Conservation (phyloP, 1,140 invertebrate species). For the Phocides pigmalion region DNA sequence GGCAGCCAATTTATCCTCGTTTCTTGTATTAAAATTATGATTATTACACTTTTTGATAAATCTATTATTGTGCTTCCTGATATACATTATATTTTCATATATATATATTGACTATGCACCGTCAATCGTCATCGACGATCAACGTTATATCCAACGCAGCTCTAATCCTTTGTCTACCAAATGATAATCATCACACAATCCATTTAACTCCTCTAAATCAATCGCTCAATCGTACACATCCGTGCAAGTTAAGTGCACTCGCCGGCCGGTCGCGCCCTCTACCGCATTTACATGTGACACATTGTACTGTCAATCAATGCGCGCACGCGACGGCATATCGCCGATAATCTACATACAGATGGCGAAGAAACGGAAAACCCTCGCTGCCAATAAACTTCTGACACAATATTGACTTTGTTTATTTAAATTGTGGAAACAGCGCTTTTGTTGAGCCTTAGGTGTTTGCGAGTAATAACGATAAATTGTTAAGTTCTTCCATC, state of each 20-base stretch:
- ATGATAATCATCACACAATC: constrained; percentile 11
- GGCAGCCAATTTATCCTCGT: too few relatives aligned
- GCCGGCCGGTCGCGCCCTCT: constrained; percentile 39
- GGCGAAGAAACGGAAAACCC: constrained; percentile 55
- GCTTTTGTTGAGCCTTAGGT: constrained; percentile 11
- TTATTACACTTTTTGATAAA: too few relatives aligned
- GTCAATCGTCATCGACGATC: too few relatives aligned
- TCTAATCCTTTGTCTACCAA: background rate
- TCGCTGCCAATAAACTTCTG: constrained; percentile 42
- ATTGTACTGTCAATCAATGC: constrained; percentile 65
- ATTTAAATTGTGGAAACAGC: constrained; percentile 42
- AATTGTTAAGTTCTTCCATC: background rate
- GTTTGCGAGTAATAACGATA: constrained; percentile 14
- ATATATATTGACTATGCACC: too few relatives aligned
- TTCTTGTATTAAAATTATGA: too few relatives aligned
- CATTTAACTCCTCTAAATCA: constrained; percentile 28
- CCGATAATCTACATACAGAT: constrained; percentile 63
- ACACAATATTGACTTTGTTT: constrained; percentile 47
- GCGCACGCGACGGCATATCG: constrained; percentile 55
- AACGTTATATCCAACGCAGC: background rate
- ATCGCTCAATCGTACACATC: constrained; percentile 31
- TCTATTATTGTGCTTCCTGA: too few relatives aligned
- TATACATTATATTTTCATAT: too few relatives aligned
- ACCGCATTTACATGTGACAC: constrained; percentile 59
- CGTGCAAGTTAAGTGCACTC: constrained; percentile 33